Evolutionary conservation across 2,888 invertebrate species (phyloP).

Genomic region (Perithous albicinctus): DNA sequence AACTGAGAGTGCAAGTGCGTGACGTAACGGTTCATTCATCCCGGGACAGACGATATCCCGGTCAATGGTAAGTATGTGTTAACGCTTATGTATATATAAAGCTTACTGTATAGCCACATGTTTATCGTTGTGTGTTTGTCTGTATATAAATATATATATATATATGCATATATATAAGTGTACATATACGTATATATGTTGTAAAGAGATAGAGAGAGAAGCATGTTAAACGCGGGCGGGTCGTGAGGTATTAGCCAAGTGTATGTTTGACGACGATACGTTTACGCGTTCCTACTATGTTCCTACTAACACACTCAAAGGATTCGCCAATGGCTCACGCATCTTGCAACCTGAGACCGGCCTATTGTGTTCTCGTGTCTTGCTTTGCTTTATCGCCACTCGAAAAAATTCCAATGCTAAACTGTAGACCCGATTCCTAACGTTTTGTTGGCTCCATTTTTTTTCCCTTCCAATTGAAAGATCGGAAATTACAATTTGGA

Average conservation of each 20-base stretch:
- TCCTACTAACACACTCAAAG: background rate
- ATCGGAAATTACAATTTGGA: no score
- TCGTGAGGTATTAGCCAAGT: background rate
- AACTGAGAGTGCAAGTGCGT: constrained; percentile 82
- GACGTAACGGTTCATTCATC: constrained; percentile 84
- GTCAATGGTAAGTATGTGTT: constrained; percentile 82
- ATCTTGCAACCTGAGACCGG: constrained; percentile 58
- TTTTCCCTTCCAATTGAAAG: no score
- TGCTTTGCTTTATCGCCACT: constrained; percentile 36
- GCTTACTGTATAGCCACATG: constrained; percentile 1
- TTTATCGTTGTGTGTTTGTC: constrained; percentile 27
- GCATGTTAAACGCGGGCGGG: constrained; percentile 1
- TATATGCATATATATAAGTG: background rate
- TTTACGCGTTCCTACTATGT: background rate
- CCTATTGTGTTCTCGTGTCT: constrained; percentile 50
- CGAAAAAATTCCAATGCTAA: background rate
- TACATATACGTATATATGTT: constrained; percentile 33
- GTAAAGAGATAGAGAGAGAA: background rate
- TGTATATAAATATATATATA: constrained; percentile 30
- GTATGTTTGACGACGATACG: constrained; percentile 13
- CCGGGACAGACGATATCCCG: constrained; percentile 83
- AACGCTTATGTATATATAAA: constrained; percentile 44
- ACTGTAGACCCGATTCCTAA: no score
- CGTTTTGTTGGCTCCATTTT: no score
- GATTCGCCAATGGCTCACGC: constrained; percentile 42